A percentile compares a stretch with the other conserved stretches of the same genome.
These are phyloP conservation scores for Trypoxylon attenuatum DNA, from an alignment of 2,888 invertebrate species.

Conservation along the genomic window DNA sequence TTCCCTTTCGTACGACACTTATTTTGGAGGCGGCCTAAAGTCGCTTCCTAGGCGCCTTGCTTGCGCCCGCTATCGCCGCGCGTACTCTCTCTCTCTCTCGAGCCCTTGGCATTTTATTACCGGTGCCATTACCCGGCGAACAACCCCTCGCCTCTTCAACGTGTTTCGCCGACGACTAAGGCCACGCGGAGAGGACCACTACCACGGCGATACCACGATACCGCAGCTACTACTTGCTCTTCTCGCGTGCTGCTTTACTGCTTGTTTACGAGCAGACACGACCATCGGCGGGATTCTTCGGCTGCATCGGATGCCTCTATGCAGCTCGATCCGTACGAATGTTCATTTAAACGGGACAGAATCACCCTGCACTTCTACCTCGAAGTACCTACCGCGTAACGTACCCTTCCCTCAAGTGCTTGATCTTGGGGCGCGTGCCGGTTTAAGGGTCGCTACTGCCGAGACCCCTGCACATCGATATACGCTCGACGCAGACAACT, in stretches of 20 bases:
- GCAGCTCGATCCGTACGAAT: background rate
- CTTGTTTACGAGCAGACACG: constrained; percentile 51
- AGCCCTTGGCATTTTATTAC: constrained; percentile 58
- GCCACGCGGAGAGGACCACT: background rate
- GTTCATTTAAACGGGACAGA: background rate
- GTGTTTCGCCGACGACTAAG: background rate
- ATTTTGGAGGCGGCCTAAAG: constrained; percentile 32
- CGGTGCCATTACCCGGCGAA: constrained; percentile 52
- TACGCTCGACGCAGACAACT: too few relatives aligned
- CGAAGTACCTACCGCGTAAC: background rate
- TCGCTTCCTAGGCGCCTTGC: constrained; percentile 35
- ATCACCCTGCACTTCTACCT: background rate
- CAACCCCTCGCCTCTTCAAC: constrained; percentile 31
- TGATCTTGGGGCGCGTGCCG: constrained; percentile 1
- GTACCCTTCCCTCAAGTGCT: constrained; percentile 2
- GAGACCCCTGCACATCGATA: too few relatives aligned
- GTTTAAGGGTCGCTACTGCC: too few relatives aligned
- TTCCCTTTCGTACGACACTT: too few relatives aligned
- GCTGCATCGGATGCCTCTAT: too few relatives aligned
- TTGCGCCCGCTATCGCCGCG: constrained; percentile 24
- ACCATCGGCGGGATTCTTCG: constrained; percentile 45
- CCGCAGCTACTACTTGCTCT: background rate
- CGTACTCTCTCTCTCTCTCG: constrained; percentile 22
- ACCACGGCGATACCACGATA: background rate
- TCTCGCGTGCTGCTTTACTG: constrained; percentile 50